Base-by-base conservation (phyloP, 2,797 vertebrate genomes). In the Lithobates sylvaticus region DNA sequence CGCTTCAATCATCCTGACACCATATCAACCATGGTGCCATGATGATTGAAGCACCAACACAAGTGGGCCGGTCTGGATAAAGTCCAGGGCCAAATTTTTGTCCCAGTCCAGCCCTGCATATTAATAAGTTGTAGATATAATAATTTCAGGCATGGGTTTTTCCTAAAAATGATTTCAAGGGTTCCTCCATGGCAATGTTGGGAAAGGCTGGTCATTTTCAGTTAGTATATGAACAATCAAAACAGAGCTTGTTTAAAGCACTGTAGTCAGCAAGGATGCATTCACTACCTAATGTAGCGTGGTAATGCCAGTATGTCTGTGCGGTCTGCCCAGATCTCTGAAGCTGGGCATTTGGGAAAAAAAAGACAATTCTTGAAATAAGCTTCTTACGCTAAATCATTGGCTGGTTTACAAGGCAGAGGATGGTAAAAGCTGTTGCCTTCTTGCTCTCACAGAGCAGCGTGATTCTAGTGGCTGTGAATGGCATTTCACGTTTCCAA, bases 311-410 rank as follows among this genome's bases (percentile, higher is more conserved):
- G 36, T 16, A 54, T 18, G 44, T 34, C 64, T 76, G 18, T 68
- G 34, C 23, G 18, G 85, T 69, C 42, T 54, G 26, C 21, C 61
- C 76, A 85, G 77, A 67, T 34, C 27, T 26, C 58, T 67, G 18
- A 86, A 86, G 47, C 68, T 27, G 70, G 74, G 85, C 75, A 83
- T 86, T 86, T 78, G 85, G 68, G 54, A 44, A 73, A 81, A 72
- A 81, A 86, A 83, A 83, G 67, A 77, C 80, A 83, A 83, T 86
- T 86, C 85, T 83, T 86, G 64, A 83, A 78, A 83, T 86, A 86
- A 86, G 85, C 85, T 86, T 67, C 85, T 86, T 81, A 81, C 79
- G 54, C 32, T 83, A 83, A 86, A 78, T 83, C 85, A 82, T 83
- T 86, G 85, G 85, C 80, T 67, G 73, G 70, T 72, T 71, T 78